A percentile compares a stretch with the other conserved stretches of the same genome.
These are phyloP conservation scores for Anomalospiza imberbis DNA, from an alignment of 2,797 vertebrate genomes.

Conservation along the genomic window DNA sequence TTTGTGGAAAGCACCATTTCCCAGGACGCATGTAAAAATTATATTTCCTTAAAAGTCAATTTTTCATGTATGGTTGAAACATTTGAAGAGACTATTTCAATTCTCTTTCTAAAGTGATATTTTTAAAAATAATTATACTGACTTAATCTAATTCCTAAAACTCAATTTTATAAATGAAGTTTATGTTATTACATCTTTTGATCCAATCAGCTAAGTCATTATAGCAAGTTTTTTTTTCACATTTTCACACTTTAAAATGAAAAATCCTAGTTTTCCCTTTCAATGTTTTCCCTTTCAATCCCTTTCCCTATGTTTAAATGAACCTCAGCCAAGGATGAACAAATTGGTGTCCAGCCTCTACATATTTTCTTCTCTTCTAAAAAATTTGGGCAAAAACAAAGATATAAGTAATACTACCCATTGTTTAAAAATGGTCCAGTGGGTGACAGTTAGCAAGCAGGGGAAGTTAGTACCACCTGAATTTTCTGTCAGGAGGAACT, in stretches of 20 bases:
- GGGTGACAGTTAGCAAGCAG: background rate
- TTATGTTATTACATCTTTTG: background rate
- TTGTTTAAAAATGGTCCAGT: background rate
- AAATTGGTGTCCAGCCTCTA: background rate
- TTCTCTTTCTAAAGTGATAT: background rate
- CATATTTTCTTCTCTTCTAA: background rate
- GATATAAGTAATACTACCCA: background rate
- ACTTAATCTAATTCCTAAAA: background rate
- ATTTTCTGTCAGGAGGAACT: background rate
- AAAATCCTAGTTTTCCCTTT: background rate
- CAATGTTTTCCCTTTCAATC: background rate
- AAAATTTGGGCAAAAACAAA: background rate
- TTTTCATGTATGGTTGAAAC: background rate
- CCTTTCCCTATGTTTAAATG: background rate
- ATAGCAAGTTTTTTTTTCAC: background rate
- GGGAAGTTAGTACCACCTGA: background rate
- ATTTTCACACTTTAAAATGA: background rate
- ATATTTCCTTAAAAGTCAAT: background rate
- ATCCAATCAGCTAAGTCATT: background rate
- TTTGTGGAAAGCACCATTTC: background rate
- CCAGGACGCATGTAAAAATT: background rate
- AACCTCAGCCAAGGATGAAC: background rate
- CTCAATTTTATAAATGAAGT: background rate
- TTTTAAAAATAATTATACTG: background rate
- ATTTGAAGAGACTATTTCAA: background rate